Conservation (phyloP, 2,888 invertebrate genomes). For the Megalurothrips usitatus region DNA sequence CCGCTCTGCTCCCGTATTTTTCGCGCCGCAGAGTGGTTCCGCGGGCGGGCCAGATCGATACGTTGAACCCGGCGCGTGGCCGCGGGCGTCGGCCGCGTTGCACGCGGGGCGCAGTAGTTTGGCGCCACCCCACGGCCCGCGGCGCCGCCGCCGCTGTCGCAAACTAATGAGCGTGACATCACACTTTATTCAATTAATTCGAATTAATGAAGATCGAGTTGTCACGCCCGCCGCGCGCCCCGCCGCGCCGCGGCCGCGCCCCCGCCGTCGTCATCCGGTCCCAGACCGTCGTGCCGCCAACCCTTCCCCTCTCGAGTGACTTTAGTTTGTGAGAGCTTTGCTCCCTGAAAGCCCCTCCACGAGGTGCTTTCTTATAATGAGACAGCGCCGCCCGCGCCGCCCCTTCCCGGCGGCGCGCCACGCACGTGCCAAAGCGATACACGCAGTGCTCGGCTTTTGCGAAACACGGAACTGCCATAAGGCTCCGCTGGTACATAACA, state of each 20-base stretch:
- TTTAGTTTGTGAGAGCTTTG: too few species aligned
- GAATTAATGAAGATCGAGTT: constrained; percentile 19
- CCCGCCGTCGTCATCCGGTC: too few species aligned
- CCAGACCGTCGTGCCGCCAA: too few species aligned
- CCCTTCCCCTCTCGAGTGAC: too few species aligned
- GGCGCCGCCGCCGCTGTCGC: background rate
- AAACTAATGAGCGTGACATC: constrained; percentile 6
- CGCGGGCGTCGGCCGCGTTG: background rate
- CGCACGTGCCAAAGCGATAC: too few species aligned
- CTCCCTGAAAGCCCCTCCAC: background rate
- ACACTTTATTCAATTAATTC: constrained; percentile 7
- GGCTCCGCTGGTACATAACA: too few species aligned
- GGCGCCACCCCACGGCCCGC: background rate
- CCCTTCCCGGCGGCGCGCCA: background rate
- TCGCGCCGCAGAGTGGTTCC: too few species aligned
- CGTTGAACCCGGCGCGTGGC: background rate
- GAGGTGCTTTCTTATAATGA: background rate
- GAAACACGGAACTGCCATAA: too few species aligned
- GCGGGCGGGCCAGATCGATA: background rate
- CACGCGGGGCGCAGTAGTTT: background rate
- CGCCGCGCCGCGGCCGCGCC: background rate
- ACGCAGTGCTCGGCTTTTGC: too few species aligned
- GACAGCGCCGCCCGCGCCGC: background rate
- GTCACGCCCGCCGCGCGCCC: background rate
- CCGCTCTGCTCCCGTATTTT: too few species aligned